Percentiles rank a stretch among this genome's conserved stretches.
These are phyloP conservation scores for Oreocharis arfaki DNA, from an alignment of 2,113 vertebrate species.

Conservation along the genomic window DNA sequence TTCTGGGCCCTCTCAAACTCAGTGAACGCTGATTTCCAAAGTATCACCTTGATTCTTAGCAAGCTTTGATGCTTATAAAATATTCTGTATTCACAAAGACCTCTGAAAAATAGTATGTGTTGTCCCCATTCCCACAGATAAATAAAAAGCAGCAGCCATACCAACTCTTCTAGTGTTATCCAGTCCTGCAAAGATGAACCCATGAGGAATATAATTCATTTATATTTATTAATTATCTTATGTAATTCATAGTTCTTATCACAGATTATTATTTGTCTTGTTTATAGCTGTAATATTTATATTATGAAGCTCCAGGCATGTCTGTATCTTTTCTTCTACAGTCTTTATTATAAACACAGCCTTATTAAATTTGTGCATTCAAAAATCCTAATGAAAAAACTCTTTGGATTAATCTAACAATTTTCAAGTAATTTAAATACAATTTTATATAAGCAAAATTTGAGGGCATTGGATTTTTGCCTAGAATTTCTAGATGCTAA, in stretches of 20 bases:
- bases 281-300: not conserved
- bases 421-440: not conserved
- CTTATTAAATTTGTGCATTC: not conserved
- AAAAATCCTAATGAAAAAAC: not conserved
- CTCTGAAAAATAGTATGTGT: not conserved
- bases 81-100: not conserved
- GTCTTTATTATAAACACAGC: not conserved
- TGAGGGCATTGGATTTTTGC: not conserved
- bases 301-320: not conserved
- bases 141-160: not conserved
- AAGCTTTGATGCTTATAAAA: not conserved
- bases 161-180: not conserved
- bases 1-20: not conserved
- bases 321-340: not conserved
- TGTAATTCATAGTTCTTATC: not conserved
- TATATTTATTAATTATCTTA: not conserved
- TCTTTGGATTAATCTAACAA: not conserved
- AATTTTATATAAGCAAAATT: not conserved
- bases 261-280: not conserved
- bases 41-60: not conserved
- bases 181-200: not conserved
- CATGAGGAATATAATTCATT: not conserved
- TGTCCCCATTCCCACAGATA: not conserved
- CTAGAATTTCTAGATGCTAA: not conserved
- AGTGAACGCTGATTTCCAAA: not conserved